phyloP scores from a whole-genome alignment of 2,888 invertebrate genomes.

The Cyaniris semiargus region DNA sequence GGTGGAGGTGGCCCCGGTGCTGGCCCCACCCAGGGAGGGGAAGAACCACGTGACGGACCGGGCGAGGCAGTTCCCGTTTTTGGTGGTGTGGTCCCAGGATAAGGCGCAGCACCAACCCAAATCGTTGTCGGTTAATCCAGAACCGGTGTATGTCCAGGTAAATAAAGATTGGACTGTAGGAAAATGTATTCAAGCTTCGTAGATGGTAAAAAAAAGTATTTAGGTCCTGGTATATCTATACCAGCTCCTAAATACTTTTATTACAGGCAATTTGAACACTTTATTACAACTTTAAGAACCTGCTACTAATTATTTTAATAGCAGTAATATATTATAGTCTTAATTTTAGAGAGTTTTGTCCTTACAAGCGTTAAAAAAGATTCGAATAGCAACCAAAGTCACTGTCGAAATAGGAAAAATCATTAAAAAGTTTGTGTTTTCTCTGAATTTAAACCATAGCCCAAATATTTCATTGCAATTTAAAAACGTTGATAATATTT shows the following conservation, averaged over 20 bases:
- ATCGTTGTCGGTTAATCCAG: constrained; percentile 55
- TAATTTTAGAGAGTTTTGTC: too few relatives aligned
- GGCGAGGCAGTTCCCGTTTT: constrained; percentile 69
- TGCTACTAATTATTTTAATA: too few relatives aligned
- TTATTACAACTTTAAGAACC: too few relatives aligned
- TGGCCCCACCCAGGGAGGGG: constrained; percentile 68
- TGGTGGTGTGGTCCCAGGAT: constrained; percentile 61
- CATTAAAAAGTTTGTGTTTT: not conserved
- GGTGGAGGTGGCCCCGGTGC: constrained; percentile 66
- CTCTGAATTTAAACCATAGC: not conserved
- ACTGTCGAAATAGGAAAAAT: too few relatives aligned
- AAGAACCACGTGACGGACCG: constrained; percentile 60
- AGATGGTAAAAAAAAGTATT: not conserved
- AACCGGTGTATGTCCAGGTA: constrained; percentile 72
- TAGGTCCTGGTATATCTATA: too few relatives aligned
- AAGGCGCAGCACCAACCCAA: constrained; percentile 59
- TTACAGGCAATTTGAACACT: too few relatives aligned
- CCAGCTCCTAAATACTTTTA: too few relatives aligned
- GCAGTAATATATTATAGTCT: too few relatives aligned
- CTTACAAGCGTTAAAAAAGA: too few relatives aligned
- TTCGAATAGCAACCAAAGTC: too few relatives aligned
- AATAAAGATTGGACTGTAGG: constrained; percentile 22
- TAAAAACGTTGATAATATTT: not conserved
- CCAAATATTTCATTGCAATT: not conserved
- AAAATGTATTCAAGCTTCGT: not conserved